These are phyloP conservation scores for Latrodectus hesperus DNA, from an alignment of 2,888 invertebrate species.

Conservation along the genomic window DNA sequence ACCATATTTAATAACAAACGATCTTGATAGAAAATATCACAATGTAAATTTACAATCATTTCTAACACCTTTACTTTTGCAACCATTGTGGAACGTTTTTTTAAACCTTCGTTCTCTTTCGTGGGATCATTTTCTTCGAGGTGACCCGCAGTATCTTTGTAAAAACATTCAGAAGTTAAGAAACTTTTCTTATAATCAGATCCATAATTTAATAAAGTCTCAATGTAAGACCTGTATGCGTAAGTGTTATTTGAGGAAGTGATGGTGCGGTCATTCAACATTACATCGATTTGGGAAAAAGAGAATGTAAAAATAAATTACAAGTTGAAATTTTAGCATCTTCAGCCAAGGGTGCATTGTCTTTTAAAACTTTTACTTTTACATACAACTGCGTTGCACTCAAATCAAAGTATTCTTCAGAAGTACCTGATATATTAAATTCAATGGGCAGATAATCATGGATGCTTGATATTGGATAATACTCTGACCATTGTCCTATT, in stretches of 20 bases:
- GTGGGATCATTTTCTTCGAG: background rate
- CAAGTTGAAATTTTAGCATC: conserved; percentile 3
- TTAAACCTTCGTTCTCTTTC: background rate
- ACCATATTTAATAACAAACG: background rate
- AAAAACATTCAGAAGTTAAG: background rate
- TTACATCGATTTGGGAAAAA: conserved; percentile 6
- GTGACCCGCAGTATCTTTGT: background rate
- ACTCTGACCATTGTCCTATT: conserved; percentile 28
- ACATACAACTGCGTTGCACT: conserved; percentile 4
- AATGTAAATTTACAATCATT: background rate
- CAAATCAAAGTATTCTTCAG: conserved; percentile 30
- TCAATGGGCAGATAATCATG: conserved; percentile 19
- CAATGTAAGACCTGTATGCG: conserved; percentile 7
- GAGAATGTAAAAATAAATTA: conserved; percentile 29
- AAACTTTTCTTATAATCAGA: background rate
- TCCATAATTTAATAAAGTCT: conserved; percentile 6
- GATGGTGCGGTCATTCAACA: conserved; percentile 25
- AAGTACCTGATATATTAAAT: conserved; percentile 32
- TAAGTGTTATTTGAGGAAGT: conserved; percentile 23
- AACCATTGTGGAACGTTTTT: background rate
- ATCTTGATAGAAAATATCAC: background rate
- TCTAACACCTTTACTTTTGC: conserved; percentile 1
- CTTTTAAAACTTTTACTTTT: conserved; percentile 29
- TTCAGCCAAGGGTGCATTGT: background rate
- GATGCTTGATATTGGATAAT: conserved; percentile 13